Conservation (phyloP, 2,888 invertebrate species). For the Trachelus tabidus region DNA sequence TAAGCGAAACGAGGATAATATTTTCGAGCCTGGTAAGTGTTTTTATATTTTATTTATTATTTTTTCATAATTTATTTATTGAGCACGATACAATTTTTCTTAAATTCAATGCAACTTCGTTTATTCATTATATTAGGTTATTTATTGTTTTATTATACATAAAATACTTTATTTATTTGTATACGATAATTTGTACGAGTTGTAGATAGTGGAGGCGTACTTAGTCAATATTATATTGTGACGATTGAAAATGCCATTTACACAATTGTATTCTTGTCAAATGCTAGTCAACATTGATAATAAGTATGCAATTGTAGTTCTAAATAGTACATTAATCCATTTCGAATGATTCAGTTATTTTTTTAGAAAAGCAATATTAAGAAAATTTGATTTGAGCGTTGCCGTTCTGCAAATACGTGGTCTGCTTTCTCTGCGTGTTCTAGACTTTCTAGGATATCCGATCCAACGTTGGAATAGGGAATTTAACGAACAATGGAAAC, state of each 20-base stretch:
- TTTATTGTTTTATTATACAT: not conserved
- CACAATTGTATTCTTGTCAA: not conserved
- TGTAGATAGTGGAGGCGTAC: not conserved
- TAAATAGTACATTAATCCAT: not conserved
- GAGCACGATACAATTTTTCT: not conserved
- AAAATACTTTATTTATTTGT: not conserved
- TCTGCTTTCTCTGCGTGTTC: not conserved
- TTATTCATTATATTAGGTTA: not conserved
- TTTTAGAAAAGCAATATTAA: not conserved
- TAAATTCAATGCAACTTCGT: not conserved
- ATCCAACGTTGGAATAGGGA: not conserved
- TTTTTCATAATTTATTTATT: not conserved
- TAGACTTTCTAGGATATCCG: not conserved
- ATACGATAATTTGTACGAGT: not conserved
- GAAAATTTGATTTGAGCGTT: not conserved
- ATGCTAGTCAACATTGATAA: not conserved
- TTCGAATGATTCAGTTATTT: not conserved
- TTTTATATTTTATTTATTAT: not conserved
- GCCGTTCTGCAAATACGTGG: not conserved
- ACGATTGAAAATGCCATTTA: too few relatives aligned
- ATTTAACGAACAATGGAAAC: not conserved
- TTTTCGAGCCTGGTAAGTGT: slow-evolving; percentile 56
- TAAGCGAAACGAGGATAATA: slow-evolving; percentile 56
- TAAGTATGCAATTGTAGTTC: not conserved
- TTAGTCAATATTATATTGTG: not conserved